phyloP scores from a whole-genome alignment of 2,888 invertebrate species.

The Andrena flavipes region DNA sequence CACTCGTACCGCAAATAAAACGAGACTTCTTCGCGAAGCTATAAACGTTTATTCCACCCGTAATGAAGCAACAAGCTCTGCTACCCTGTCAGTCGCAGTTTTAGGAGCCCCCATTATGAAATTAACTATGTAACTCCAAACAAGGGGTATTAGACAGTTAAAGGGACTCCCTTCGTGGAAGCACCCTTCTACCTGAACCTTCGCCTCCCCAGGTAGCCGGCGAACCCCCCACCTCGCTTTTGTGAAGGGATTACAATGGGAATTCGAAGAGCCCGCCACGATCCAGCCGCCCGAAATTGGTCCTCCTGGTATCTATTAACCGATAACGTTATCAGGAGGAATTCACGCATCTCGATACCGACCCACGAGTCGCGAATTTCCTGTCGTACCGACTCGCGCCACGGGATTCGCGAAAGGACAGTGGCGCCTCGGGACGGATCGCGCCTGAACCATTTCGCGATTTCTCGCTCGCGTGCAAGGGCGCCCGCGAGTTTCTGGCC shows the following conservation, averaged over 20 bases:
- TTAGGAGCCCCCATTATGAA: not conserved
- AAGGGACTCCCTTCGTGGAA: not conserved
- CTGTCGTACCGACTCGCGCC: slow-evolving; percentile 79
- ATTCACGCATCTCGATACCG: slow-evolving; percentile 63
- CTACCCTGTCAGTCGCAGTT: not conserved
- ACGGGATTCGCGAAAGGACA: slow-evolving; percentile 76
- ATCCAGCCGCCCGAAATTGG: slow-evolving; percentile 9
- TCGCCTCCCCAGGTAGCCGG: not conserved
- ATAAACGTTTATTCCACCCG: not conserved
- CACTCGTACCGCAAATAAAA: not conserved
- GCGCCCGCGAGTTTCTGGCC: not conserved
- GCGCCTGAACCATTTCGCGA: slow-evolving; percentile 44
- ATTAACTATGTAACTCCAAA: not conserved
- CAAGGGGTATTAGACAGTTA: slow-evolving; percentile 4
- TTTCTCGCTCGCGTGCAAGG: slow-evolving; percentile 21
- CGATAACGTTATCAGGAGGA: slow-evolving; percentile 60
- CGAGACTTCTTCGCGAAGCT: not conserved
- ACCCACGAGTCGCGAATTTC: slow-evolving; percentile 69
- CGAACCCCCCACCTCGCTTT: not conserved
- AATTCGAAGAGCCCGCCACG: slow-evolving; percentile 37
- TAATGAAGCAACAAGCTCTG: not conserved
- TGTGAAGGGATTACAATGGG: not conserved
- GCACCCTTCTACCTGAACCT: slow-evolving; percentile 8
- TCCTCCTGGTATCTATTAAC: slow-evolving; percentile 33
- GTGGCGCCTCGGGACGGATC: slow-evolving; percentile 80